These are phyloP conservation scores for Drosophila orosa DNA, from an alignment of 1,140 invertebrate species.

Conservation along the genomic window DNA sequence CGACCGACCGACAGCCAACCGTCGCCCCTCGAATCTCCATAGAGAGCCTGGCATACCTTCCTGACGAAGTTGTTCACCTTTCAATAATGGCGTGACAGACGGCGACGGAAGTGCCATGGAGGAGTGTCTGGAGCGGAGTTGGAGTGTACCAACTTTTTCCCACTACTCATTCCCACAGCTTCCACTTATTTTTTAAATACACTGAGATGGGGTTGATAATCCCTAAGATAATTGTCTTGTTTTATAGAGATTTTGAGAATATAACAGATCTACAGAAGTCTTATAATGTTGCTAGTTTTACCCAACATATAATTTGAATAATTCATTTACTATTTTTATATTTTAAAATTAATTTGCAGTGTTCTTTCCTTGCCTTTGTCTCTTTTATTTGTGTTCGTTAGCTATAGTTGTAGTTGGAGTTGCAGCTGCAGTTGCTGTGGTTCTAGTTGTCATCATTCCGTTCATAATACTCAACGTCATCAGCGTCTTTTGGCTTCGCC, in stretches of 20 bases:
- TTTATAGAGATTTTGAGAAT: background rate
- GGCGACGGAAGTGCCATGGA: constrained; percentile 40
- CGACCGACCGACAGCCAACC: constrained; percentile 24
- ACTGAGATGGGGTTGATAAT: constrained; percentile 8
- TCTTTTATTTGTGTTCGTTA: constrained; percentile 52
- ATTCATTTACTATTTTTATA: too few relatives aligned
- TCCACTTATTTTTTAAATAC: constrained; percentile 5
- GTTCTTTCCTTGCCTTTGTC: constrained; percentile 5
- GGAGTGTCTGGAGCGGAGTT: constrained; percentile 35
- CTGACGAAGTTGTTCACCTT: constrained; percentile 77
- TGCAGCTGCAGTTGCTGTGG: constrained; percentile 47
- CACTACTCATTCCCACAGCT: constrained; percentile 25
- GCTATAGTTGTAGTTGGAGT: constrained; percentile 31
- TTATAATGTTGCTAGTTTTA: background rate
- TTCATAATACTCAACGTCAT: constrained; percentile 78
- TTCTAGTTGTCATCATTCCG: constrained; percentile 71
- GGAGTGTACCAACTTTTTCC: constrained; percentile 37
- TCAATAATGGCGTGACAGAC: constrained; percentile 61
- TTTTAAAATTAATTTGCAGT: constrained; percentile 1
- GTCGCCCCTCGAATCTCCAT: constrained; percentile 6
- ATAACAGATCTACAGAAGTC: too few relatives aligned
- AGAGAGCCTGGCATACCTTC: constrained; percentile 23
- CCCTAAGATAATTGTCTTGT: background rate
- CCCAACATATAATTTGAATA: background rate
- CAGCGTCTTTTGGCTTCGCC: constrained; percentile 63